Evolutionary conservation across 2,888 invertebrate genomes (phyloP).

Genomic region (Polymixis lichenea): DNA sequence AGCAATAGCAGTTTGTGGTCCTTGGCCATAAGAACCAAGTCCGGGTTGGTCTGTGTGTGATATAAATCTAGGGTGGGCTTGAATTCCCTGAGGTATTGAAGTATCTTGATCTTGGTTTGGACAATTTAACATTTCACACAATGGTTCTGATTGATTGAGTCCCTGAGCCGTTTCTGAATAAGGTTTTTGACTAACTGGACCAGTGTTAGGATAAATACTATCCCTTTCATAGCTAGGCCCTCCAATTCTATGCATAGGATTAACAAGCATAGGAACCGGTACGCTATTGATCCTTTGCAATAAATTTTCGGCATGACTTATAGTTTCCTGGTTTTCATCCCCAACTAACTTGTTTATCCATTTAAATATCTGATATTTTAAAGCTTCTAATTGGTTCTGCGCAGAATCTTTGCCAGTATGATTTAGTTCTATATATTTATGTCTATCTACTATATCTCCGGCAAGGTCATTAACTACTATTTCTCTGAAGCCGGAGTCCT

Average conservation of each 20-base stretch:
- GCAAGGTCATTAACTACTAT: slow-evolving; percentile 77
- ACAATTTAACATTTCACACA: background rate
- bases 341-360: slow-evolving; percentile 80
- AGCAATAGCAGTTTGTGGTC: background rate
- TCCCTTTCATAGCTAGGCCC: background rate
- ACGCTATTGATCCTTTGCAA: slow-evolving; percentile 76
- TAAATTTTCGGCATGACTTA: slow-evolving; percentile 74
- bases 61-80: background rate
- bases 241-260: slow-evolving; percentile 9
- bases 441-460: slow-evolving; percentile 80
- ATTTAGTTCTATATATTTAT: slow-evolving; percentile 78
- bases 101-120: background rate
- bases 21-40: background rate
- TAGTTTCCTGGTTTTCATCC: slow-evolving; percentile 71
- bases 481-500: slow-evolving; percentile 67
- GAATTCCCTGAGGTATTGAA: slow-evolving; percentile 7
- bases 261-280: slow-evolving; percentile 69
- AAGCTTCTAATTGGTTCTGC: slow-evolving; percentile 77
- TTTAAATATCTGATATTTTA: slow-evolving; percentile 84
- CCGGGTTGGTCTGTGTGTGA: background rate
- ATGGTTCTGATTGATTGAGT: slow-evolving; percentile 1
- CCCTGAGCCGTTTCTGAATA: background rate
- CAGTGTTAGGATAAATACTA: background rate
- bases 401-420: slow-evolving; percentile 63
- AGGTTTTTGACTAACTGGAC: background rate